phyloP scores from a whole-genome alignment of 2,113 vertebrate genomes.

The Nibea albiflora region DNA sequence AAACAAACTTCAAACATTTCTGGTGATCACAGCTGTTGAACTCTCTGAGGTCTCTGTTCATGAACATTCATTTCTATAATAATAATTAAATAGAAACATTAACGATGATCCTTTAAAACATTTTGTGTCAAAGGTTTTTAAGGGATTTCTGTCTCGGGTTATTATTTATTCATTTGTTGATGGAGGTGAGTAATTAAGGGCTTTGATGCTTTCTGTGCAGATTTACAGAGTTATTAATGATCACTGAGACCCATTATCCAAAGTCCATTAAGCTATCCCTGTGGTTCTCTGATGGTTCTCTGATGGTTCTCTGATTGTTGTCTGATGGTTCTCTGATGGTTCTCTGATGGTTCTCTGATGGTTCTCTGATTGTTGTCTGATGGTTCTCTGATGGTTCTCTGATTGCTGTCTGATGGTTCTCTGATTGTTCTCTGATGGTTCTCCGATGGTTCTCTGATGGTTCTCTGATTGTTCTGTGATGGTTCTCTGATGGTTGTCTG shows the following conservation, averaged over 20 bases:
- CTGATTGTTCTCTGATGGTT: too few relatives aligned
- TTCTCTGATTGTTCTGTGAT: too few relatives aligned
- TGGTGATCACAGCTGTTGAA: too few relatives aligned
- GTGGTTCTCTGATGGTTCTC: background rate
- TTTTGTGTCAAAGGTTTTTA: background rate
- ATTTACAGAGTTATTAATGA: slow-evolving; percentile 16
- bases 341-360: background rate
- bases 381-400: background rate
- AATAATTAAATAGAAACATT: too few relatives aligned
- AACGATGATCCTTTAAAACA: background rate
- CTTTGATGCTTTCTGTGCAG: slow-evolving; percentile 20
- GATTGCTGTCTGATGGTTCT: too few relatives aligned
- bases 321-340: too few relatives aligned
- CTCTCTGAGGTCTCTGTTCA: too few relatives aligned
- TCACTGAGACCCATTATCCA: slow-evolving; percentile 26
- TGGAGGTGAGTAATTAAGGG: slow-evolving; percentile 19
- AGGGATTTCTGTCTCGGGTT: background rate
- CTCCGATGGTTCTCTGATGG: too few relatives aligned
- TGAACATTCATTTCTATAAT: too few relatives aligned
- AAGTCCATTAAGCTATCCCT: slow-evolving; percentile 45
- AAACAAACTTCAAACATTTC: too few relatives aligned
- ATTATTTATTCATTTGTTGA: slow-evolving; percentile 21
- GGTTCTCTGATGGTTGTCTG: too few relatives aligned
- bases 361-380: background rate
- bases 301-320: background rate